Percentiles rank a stretch among this genome's conserved stretches.
phyloP scores from a whole-genome alignment of 1,140 invertebrate genomes.

The Zaprionus gabonicus region DNA sequence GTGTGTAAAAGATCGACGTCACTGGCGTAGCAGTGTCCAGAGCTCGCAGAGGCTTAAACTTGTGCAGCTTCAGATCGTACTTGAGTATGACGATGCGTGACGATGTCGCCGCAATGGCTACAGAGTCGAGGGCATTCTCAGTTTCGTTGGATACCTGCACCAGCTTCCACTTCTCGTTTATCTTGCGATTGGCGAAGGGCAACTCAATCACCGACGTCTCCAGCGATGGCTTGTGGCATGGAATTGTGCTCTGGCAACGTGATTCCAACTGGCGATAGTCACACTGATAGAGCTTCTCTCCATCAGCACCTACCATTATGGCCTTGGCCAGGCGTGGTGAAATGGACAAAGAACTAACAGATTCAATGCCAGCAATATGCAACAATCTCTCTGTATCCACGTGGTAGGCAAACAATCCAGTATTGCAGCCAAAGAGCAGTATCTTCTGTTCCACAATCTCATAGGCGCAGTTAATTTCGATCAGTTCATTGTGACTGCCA shows the following conservation, averaged over 20 bases:
- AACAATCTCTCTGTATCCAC: slow-evolving; percentile 80
- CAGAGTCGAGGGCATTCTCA: slow-evolving; percentile 85
- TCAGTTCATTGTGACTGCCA: slow-evolving; percentile 4
- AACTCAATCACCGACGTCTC: slow-evolving; percentile 85
- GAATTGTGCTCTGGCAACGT: slow-evolving; percentile 86
- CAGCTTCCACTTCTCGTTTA: slow-evolving; percentile 78
- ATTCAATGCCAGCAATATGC: slow-evolving; percentile 87
- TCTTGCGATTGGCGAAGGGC: slow-evolving; percentile 73
- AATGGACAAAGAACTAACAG: slow-evolving; percentile 88
- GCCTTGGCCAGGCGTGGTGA: slow-evolving; percentile 86
- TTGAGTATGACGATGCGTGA: slow-evolving; percentile 87
- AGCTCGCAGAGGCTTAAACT: slow-evolving; percentile 87
- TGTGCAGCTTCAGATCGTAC: slow-evolving; percentile 82
- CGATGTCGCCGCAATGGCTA: slow-evolving; percentile 87
- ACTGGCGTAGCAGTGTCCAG: slow-evolving; percentile 90
- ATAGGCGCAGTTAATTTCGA: slow-evolving; percentile 78
- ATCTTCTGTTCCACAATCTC: slow-evolving; percentile 76
- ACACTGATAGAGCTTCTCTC: slow-evolving; percentile 88
- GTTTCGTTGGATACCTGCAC: slow-evolving; percentile 77
- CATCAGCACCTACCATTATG: slow-evolving; percentile 89
- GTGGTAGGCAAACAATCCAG: slow-evolving; percentile 78
- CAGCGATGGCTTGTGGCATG: slow-evolving; percentile 87
- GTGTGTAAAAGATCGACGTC: slow-evolving; percentile 90
- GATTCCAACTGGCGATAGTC: slow-evolving; percentile 88
- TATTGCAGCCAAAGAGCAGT: slow-evolving; percentile 73